Conservation (phyloP, 2,113 vertebrate genomes). For the Egretta garzetta region DNA sequence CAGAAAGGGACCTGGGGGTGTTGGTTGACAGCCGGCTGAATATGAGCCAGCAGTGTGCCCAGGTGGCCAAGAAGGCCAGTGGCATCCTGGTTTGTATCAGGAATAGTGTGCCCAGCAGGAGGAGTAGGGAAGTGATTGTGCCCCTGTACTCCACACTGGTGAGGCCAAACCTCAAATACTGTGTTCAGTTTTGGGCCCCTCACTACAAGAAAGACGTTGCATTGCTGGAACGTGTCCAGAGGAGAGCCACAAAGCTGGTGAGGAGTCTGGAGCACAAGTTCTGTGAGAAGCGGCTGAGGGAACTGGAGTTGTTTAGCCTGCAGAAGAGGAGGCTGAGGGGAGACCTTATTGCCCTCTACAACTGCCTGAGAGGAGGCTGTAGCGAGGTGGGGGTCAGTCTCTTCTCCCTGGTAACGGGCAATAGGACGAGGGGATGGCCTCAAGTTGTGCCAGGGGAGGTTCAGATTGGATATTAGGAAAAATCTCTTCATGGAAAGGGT, state of each 20-base stretch:
- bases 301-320: neutral
- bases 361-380: too few species aligned
- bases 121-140: fast-evolving
- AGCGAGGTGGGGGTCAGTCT: too few species aligned
- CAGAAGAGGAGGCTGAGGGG: neutral
- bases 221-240: neutral
- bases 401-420: too few species aligned
- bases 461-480: too few species aligned
- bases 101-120: neutral
- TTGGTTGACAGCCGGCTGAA: neutral
- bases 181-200: neutral
- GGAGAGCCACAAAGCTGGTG: neutral
- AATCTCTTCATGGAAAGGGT: too few species aligned
- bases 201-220: neutral
- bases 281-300: neutral
- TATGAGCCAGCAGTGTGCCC: neutral
- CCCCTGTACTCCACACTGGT: neutral
- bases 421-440: too few species aligned
- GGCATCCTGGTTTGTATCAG: neutral
- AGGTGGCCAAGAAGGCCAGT: neutral
- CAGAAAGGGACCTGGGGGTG: neutral
- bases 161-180: fast-evolving
- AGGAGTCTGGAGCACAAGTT: neutral
- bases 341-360: too few species aligned
- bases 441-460: too few species aligned